These are phyloP conservation scores for Malacoraja senta DNA, from an alignment of 2,797 vertebrate genomes.

Conservation along the genomic window DNA sequence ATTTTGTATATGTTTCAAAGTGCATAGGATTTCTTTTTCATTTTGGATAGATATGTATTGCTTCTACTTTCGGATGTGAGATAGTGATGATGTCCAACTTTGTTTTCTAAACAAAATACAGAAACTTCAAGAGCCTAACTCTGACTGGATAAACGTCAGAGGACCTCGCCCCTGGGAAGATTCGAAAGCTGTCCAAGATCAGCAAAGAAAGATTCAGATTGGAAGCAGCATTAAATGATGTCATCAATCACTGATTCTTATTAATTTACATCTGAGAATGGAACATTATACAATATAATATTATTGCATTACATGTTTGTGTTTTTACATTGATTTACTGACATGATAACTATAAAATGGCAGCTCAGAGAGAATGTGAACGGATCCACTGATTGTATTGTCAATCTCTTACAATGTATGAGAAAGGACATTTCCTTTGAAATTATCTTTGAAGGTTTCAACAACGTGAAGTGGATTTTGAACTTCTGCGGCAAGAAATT, in stretches of 20 bases:
- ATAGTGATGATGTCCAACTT: constrained; percentile 36
- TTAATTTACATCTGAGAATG: background rate
- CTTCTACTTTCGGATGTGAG: background rate
- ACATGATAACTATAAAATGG: background rate
- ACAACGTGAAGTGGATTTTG: background rate
- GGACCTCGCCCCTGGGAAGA: constrained; percentile 91
- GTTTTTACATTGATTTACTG: background rate
- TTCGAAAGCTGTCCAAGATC: constrained; percentile 61
- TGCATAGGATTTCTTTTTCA: background rate
- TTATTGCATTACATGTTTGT: background rate
- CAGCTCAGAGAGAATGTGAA: background rate
- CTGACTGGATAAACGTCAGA: constrained; percentile 86
- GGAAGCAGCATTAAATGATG: background rate
- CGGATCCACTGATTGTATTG: background rate
- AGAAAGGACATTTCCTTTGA: background rate
- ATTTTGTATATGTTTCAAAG: background rate
- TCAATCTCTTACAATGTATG: background rate
- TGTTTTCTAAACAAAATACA: constrained; percentile 52
- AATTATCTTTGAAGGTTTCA: background rate
- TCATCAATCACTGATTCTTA: background rate
- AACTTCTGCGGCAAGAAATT: background rate
- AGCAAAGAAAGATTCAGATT: constrained; percentile 44
- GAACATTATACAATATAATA: background rate
- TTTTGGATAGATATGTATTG: background rate
- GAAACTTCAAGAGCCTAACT: constrained; percentile 68